These are phyloP conservation scores for Fabriciana adippe DNA, from an alignment of 2,888 invertebrate species.

Conservation along the genomic window DNA sequence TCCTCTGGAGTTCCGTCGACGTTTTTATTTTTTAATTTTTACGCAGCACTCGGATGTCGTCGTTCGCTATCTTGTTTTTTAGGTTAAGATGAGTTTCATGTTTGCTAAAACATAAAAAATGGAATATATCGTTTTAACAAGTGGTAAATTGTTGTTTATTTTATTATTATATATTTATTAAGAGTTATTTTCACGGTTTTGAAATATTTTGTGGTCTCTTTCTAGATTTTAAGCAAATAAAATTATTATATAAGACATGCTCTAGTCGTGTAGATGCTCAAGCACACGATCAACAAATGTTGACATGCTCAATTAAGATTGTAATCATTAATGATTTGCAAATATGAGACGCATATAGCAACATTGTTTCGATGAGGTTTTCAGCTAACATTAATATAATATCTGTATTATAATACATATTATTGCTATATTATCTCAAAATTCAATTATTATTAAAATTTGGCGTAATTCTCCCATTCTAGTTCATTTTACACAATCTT, in stretches of 20 bases:
- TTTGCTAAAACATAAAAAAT: background rate
- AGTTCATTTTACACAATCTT: background rate
- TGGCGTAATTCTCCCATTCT: too few species aligned
- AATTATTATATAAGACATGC: too few species aligned
- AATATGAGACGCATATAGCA: conserved; percentile 4
- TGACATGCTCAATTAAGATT: background rate
- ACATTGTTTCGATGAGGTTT: conserved; percentile 2
- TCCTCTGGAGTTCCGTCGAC: conserved; percentile 8
- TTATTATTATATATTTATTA: background rate
- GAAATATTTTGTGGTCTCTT: too few species aligned
- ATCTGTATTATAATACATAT: too few species aligned
- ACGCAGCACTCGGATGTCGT: conserved; percentile 22
- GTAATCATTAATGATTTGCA: conserved; percentile 10
- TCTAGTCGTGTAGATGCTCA: too few species aligned
- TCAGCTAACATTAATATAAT: too few species aligned
- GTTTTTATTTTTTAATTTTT: conserved; percentile 27
- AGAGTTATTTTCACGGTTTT: background rate
- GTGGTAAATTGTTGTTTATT: background rate
- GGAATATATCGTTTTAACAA: background rate
- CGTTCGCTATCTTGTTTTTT: conserved; percentile 23
- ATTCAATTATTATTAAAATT: too few species aligned
- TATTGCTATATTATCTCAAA: too few species aligned
- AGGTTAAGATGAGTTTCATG: conserved; percentile 14
- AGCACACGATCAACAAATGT: background rate
- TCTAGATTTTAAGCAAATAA: too few species aligned